Base-by-base conservation (phyloP, 2,797 vertebrate species). In the Cephalopachus bancanus region DNA sequence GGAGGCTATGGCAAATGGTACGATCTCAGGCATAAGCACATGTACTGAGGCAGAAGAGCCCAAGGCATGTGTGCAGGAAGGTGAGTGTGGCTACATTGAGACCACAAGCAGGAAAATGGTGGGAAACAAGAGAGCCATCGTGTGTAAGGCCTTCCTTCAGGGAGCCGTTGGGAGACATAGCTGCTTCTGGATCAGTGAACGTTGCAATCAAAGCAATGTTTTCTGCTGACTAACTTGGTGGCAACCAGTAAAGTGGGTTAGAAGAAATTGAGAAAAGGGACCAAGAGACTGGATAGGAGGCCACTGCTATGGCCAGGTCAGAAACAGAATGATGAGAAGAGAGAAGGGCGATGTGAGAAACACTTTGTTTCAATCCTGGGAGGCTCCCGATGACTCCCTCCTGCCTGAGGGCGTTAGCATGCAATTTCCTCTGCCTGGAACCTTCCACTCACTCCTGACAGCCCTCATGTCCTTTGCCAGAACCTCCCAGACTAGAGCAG, bases 101-200 rank as follows among this genome's bases (percentile, higher is more conserved):
- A 51, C 57, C 69, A n/a, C 1, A 7, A n/a, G 37, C 17, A 60
- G 33, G 30, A 91, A 84, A 64, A 28, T 1, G 16, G 49, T 9
- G 4, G 15, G 24, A 59, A 71, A 33, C 5, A 1, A 1, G 3
- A 28, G 53, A 16, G 15, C 33, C 9, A 0, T 0, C 6, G 81
- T 0, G 30, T 5, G 26, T 16, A 30, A 37, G 44, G 24, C 33
- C 60, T 62, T 26, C n/a, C 79, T 71, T 44, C 28, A 16, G 1
- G 16, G 0, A 10, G 5, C 49, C 49, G 0, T 17, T 11, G 30
- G 64, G 62, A 64, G 22, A 69, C 3, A n/a, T 44, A 3, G 37
- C 8, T 28, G 44, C 57, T 69, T 92, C 30, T 3, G 1, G 62
- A 67, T 55, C 26, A 33, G 28, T 7, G 7, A 33, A 16, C 49